phyloP scores from a whole-genome alignment of 1,140 invertebrate genomes.

The Holotrichia oblita region DNA sequence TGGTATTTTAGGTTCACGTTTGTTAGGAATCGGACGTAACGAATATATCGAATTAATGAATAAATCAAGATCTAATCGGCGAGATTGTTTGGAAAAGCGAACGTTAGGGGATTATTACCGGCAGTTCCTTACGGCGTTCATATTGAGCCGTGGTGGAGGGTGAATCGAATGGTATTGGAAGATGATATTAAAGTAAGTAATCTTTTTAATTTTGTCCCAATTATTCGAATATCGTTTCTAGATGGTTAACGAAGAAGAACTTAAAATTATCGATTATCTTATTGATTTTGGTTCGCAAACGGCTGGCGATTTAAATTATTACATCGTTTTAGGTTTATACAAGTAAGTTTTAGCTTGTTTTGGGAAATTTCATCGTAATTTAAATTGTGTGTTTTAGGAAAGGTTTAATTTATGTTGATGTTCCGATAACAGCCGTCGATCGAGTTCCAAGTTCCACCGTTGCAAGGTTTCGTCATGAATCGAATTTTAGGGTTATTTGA shows the following conservation, averaged over 20 bases:
- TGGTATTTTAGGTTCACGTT: constrained; percentile 72
- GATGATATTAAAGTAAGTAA: constrained; percentile 85
- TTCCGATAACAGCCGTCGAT: constrained; percentile 88
- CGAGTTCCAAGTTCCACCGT: constrained; percentile 89
- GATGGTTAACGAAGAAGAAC: constrained; percentile 74
- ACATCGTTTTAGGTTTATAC: constrained; percentile 79
- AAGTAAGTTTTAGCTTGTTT: constrained; percentile 64
- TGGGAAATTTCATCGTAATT: constrained; percentile 45
- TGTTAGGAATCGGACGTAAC: constrained; percentile 95
- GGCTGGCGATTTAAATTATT: constrained; percentile 82
- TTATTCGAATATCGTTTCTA: constrained; percentile 58
- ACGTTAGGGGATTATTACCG: constrained; percentile 79
- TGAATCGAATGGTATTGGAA: constrained; percentile 88
- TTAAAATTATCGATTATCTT: constrained; percentile 83
- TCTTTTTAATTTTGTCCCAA: background rate
- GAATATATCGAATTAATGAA: constrained; percentile 97
- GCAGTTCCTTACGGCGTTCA: constrained; percentile 76
- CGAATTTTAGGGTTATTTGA: constrained; percentile 94
- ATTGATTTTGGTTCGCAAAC: constrained; percentile 86
- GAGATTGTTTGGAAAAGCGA: constrained; percentile 69
- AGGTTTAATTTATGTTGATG: constrained; percentile 92
- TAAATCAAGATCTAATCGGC: constrained; percentile 75
- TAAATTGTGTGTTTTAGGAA: constrained; percentile 71
- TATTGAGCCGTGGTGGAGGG: constrained; percentile 91
- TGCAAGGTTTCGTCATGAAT: constrained; percentile 98